Percentiles rank a stretch among this genome's conserved stretches.
Evolutionary conservation across 2,888 invertebrate genomes (phyloP).

Genomic region (Drosophila buzzatii): DNA sequence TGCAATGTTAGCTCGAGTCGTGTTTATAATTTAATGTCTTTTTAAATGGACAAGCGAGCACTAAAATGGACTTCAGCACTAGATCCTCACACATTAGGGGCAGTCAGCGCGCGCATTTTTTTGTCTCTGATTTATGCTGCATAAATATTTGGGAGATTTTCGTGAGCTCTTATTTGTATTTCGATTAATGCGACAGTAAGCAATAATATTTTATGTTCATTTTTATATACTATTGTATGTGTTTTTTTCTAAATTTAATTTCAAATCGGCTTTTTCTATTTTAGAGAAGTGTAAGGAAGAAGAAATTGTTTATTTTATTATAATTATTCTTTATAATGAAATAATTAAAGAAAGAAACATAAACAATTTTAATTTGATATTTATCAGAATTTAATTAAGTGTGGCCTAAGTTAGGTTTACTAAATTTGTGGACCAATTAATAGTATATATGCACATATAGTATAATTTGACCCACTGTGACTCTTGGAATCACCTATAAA

Average conservation of each 20-base stretch:
- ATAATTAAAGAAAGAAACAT: too few species aligned
- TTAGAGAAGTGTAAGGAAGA: not conserved
- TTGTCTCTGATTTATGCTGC: constrained; percentile 22
- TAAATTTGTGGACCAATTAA: too few species aligned
- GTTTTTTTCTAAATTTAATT: not conserved
- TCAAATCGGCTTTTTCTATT: not conserved
- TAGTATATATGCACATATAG: too few species aligned
- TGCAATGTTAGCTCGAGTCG: constrained; percentile 20
- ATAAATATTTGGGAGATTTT: not conserved
- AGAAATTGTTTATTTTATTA: not conserved
- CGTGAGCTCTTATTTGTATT: not conserved
- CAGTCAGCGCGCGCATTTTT: constrained; percentile 26
- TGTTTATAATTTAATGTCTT: constrained; percentile 67
- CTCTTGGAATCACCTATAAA: too few species aligned
- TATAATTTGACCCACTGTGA: too few species aligned
- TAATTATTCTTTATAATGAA: too few species aligned
- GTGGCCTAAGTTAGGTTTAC: not conserved
- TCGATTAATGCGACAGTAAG: not conserved
- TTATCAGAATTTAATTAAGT: not conserved
- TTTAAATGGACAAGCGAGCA: constrained; percentile 71
- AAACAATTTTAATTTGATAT: not conserved
- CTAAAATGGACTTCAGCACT: constrained; percentile 50
- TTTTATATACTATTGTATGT: not conserved
- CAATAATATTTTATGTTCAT: not conserved
- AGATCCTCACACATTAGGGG: constrained; percentile 43